These are phyloP conservation scores for Falco concolor DNA, from an alignment of 2,797 vertebrate genomes.

Conservation along the genomic window DNA sequence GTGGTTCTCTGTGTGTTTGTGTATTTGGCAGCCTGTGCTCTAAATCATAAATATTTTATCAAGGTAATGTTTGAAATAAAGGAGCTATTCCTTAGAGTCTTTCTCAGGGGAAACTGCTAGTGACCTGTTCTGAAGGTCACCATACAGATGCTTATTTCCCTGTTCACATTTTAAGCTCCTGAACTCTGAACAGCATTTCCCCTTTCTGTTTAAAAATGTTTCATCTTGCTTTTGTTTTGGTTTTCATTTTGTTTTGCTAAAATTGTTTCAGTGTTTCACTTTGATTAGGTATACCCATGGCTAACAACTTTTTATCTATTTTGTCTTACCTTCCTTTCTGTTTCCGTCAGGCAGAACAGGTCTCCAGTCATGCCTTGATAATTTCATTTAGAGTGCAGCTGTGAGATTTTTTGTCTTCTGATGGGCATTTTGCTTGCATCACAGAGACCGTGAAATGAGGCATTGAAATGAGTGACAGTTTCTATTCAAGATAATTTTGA, in stretches of 20 bases:
- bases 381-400: not conserved
- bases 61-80: not conserved
- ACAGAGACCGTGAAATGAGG: not conserved
- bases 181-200: not conserved
- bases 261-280: not conserved
- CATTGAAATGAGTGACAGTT: not conserved
- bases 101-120: not conserved
- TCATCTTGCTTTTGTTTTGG: not conserved
- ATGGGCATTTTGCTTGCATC: not conserved
- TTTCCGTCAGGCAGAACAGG: not conserved
- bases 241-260: not conserved
- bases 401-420: not conserved
- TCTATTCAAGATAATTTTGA: not conserved
- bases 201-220: not conserved
- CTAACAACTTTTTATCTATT: not conserved
- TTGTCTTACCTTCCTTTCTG: not conserved
- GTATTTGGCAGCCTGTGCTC: not conserved
- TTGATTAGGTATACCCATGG: not conserved
- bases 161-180: not conserved
- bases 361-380: not conserved
- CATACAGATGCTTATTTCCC: not conserved
- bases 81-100: not conserved
- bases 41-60: not conserved
- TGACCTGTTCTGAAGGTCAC: not conserved
- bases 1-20: not conserved